Conservation (phyloP, 1,140 invertebrate genomes). For the Potamilus streckersoni region DNA sequence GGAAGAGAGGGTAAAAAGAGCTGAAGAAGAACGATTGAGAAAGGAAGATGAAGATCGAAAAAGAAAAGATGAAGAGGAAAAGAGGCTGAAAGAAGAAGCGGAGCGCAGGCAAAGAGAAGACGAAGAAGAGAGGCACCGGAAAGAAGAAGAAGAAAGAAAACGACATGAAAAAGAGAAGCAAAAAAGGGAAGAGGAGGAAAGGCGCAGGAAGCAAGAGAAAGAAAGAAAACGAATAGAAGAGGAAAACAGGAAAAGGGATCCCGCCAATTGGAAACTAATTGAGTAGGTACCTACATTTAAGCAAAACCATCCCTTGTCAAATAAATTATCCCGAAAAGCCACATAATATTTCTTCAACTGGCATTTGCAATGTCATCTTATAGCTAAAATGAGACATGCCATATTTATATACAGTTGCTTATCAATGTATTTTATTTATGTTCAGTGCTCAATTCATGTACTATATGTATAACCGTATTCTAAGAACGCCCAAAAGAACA, state of each 20-base stretch:
- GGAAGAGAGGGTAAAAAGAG: not conserved
- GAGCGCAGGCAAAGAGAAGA: not conserved
- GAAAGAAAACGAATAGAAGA: not conserved
- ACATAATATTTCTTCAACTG: no score
- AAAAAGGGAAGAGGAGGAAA: not conserved
- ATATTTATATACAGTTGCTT: no score
- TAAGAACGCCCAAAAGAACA: no score
- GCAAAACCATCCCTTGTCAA: no score
- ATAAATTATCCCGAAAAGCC: no score
- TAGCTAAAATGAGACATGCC: no score
- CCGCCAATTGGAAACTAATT: not conserved
- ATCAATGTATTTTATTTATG: no score
- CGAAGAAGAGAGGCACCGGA: not conserved
- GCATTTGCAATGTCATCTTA: no score
- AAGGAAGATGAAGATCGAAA: slow-evolving; percentile 2
- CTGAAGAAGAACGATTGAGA: not conserved
- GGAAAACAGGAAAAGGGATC: not conserved
- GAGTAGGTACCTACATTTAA: no score
- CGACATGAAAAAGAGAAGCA: slow-evolving; percentile 4
- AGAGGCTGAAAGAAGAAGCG: not conserved
- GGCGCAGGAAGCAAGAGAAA: not conserved
- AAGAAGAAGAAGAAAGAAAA: slow-evolving; percentile 19
- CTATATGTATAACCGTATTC: no score
- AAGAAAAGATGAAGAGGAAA: not conserved
- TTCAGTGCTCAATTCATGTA: no score